These are phyloP conservation scores for Pipistrellus nathusii DNA, from an alignment of 2,797 vertebrate genomes.

Conservation along the genomic window DNA sequence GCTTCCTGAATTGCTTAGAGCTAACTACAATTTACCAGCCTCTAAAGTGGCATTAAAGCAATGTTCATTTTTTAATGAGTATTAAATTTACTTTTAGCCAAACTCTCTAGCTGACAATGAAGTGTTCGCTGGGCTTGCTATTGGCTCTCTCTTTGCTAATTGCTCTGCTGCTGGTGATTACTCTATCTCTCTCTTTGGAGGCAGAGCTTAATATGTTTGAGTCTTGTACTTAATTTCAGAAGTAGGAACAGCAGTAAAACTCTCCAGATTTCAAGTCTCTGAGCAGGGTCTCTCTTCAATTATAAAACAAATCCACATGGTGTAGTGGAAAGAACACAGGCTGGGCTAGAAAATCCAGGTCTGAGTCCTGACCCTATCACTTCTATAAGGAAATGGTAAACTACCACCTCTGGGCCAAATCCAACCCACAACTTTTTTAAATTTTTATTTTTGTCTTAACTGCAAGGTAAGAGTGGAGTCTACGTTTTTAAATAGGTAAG, in stretches of 20 bases:
- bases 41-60: constrained; percentile 77
- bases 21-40: constrained; percentile 74
- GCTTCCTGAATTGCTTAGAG: constrained; percentile 71
- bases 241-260: constrained; percentile 63
- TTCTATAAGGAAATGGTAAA: background rate
- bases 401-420: background rate
- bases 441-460: background rate
- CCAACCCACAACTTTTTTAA: background rate
- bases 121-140: constrained; percentile 49
- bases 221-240: constrained; percentile 75
- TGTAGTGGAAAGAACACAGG: background rate
- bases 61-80: constrained; percentile 80
- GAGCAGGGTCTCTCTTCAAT: constrained; percentile 49
- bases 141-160: constrained; percentile 77
- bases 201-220: constrained; percentile 68
- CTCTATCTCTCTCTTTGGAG: constrained; percentile 68
- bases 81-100: constrained; percentile 84
- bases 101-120: constrained; percentile 81
- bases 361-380: background rate
- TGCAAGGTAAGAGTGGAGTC: background rate
- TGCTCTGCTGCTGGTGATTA: constrained; percentile 71
- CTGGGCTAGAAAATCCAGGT: background rate
- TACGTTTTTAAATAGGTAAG: background rate
- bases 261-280: constrained; percentile 65
- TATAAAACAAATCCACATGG: constrained; percentile 62